These are phyloP conservation scores for Atrina japonica DNA, from an alignment of 2,888 invertebrate genomes.

Conservation along the genomic window DNA sequence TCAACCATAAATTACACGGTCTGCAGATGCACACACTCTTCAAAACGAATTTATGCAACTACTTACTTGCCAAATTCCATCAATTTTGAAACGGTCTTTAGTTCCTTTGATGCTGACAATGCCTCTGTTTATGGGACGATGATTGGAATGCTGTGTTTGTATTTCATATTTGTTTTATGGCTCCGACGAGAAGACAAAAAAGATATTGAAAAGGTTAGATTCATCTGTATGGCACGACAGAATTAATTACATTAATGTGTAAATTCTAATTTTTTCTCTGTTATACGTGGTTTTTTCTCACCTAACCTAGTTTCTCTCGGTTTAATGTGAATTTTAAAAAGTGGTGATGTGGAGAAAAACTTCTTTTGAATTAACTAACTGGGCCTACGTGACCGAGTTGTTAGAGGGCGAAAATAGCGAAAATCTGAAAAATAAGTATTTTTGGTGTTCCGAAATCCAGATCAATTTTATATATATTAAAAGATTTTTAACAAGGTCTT, in stretches of 20 bases:
- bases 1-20: conserved; percentile 50
- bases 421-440: no score
- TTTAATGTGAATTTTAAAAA: no score
- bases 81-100: conserved; percentile 79
- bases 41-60: conserved; percentile 72
- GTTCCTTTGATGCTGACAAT: conserved; percentile 60
- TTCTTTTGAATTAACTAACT: no score
- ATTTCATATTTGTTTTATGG: conserved; percentile 2
- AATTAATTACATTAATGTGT: background rate
- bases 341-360: no score
- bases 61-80: conserved; percentile 73
- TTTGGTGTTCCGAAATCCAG: no score
- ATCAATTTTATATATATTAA: no score
- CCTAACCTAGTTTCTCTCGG: background rate
- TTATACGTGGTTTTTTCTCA: background rate
- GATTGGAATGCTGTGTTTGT: conserved; percentile 9
- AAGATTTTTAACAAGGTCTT: no score
- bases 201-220: conserved; percentile 14
- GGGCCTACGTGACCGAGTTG: no score
- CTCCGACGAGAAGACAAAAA: conserved; percentile 29
- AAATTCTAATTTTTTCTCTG: background rate
- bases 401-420: no score
- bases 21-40: conserved; percentile 52
- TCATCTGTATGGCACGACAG: background rate
- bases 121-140: conserved; percentile 30